These are phyloP conservation scores for Anarrhichthys ocellatus DNA, from an alignment of 2,113 vertebrate species.

Conservation along the genomic window DNA sequence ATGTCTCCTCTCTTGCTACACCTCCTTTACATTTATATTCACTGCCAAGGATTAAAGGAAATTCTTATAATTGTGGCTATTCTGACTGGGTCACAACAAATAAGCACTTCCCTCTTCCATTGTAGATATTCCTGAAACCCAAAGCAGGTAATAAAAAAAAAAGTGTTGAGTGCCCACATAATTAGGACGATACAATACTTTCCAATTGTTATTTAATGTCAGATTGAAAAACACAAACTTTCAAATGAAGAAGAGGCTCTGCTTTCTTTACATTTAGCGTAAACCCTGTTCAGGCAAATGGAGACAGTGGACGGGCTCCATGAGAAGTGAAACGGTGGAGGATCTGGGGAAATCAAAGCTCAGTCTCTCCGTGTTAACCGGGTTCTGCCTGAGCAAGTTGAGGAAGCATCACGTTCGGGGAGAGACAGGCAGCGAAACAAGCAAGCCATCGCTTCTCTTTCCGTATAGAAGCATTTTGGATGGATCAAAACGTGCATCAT, in stretches of 20 bases:
- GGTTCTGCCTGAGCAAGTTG: constrained; percentile 8
- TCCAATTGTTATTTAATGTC: neutral
- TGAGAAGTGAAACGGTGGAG: neutral
- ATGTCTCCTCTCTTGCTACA: neutral
- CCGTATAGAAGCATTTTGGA: constrained; percentile 1
- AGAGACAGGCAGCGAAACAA: neutral
- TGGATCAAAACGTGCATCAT: constrained; percentile 29
- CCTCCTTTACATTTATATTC: neutral
- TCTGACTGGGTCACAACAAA: neutral
- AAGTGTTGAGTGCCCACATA: neutral
- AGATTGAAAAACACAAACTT: neutral
- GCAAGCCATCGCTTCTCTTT: constrained; percentile 7
- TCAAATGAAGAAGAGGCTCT: neutral
- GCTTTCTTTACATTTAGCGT: neutral
- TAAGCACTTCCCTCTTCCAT: neutral
- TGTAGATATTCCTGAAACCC: neutral
- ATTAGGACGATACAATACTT: neutral
- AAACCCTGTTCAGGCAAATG: neutral
- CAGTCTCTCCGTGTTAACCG: constrained; percentile 12
- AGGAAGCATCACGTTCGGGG: neutral
- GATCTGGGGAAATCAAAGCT: constrained; percentile 20
- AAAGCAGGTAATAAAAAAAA: neutral
- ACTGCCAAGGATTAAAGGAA: neutral
- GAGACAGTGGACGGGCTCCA: neutral
- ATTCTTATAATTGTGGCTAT: neutral